phyloP scores from a whole-genome alignment of 2,888 invertebrate genomes.

The Pseudococcus viburni region DNA sequence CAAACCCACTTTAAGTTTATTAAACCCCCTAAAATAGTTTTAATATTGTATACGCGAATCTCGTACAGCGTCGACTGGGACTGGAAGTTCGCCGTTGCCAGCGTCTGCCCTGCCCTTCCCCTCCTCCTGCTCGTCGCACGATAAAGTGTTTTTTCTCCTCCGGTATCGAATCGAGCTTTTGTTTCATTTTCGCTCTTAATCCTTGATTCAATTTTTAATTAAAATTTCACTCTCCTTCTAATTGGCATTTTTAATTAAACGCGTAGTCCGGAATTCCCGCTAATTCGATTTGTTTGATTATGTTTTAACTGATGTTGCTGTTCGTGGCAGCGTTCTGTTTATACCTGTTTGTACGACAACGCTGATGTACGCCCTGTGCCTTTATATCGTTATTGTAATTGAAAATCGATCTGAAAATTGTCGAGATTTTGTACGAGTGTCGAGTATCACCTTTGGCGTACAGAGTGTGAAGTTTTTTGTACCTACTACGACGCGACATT shows the following conservation, averaged over 20 bases:
- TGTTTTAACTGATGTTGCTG: neutral
- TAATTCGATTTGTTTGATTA: slow-evolving; percentile 39
- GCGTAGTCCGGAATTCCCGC: slow-evolving; percentile 13
- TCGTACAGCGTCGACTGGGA: neutral
- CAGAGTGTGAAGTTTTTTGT: no score
- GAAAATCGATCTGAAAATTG: no score
- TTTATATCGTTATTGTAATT: no score
- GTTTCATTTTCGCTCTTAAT: slow-evolving; percentile 60
- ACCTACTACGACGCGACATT: no score
- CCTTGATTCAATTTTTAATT: slow-evolving; percentile 65
- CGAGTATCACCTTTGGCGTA: no score
- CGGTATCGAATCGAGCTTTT: slow-evolving; percentile 32
- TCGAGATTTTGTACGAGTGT: no score
- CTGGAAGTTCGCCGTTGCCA: neutral
- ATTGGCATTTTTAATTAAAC: slow-evolving; percentile 65
- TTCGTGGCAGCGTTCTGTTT: no score
- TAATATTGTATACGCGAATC: slow-evolving; percentile 50
- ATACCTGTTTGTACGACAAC: no score
- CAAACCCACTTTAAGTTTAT: slow-evolving; percentile 65
- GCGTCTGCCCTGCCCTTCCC: neutral
- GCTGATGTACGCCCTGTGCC: no score
- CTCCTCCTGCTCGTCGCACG: neutral
- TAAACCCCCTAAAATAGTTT: slow-evolving; percentile 61
- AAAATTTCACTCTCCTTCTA: slow-evolving; percentile 61
- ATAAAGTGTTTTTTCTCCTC: neutral